A percentile compares a stretch with the other conserved stretches of the same genome.
phyloP scores from a whole-genome alignment of 2,888 invertebrate genomes.

The Holacanthella duospinosa region DNA sequence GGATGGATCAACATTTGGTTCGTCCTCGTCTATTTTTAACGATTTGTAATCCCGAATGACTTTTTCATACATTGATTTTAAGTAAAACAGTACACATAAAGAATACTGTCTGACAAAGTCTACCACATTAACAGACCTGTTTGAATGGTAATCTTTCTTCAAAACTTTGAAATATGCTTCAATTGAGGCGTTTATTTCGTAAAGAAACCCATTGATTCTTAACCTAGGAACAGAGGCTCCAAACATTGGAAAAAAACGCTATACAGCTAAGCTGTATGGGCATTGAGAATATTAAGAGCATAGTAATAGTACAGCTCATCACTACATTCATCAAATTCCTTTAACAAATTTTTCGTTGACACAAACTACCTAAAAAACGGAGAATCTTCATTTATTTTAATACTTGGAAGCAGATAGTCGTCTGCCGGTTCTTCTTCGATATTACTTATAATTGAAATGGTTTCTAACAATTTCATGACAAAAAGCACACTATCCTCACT shows the following conservation, averaged over 20 bases:
- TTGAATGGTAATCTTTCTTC: not conserved
- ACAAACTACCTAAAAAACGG: not conserved
- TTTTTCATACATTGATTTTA: not conserved
- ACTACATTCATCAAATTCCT: not conserved
- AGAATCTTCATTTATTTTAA: not conserved
- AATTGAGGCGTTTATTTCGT: not conserved
- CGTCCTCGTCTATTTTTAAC: not conserved
- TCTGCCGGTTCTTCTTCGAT: too few species aligned
- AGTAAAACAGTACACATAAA: not conserved
- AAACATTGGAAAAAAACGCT: not conserved
- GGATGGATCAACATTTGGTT: not conserved
- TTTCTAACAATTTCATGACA: too few species aligned
- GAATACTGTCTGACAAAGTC: not conserved
- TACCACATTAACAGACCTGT: not conserved
- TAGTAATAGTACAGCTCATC: not conserved
- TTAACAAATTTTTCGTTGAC: not conserved
- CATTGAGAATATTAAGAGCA: not conserved
- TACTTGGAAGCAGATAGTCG: too few species aligned
- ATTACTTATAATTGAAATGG: too few species aligned
- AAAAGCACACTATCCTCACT: not conserved
- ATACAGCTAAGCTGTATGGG: not conserved
- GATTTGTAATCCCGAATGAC: not conserved
- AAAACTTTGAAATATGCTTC: not conserved
- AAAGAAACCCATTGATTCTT: not conserved
- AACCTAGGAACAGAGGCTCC: not conserved